Percentiles rank a stretch among this genome's conserved stretches.
These are phyloP conservation scores for Brachypterus glaber DNA, from an alignment of 2,888 invertebrate species.

Conservation along the genomic window DNA sequence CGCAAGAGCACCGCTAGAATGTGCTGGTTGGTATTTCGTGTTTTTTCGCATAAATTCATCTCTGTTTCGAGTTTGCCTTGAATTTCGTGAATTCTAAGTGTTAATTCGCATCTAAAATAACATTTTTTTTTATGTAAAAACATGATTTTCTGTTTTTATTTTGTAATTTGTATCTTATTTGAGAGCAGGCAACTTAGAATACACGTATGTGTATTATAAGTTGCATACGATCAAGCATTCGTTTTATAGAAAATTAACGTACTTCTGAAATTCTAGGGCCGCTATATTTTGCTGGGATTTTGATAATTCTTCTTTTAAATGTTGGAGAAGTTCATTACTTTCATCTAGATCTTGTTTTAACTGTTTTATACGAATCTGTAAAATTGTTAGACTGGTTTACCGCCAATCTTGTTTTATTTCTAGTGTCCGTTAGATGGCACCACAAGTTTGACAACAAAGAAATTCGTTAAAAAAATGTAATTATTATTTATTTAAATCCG, in stretches of 20 bases:
- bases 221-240: not conserved
- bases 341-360: conserved; percentile 24
- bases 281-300: conserved; percentile 27
- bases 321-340: conserved; percentile 21
- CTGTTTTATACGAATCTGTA: conserved; percentile 13
- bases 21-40: conserved; percentile 25
- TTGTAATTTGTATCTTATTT: not conserved
- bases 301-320: conserved; percentile 25
- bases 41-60: conserved; percentile 24
- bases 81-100: conserved; percentile 30
- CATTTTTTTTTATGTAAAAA: conserved; percentile 1
- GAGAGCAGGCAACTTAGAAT: not conserved
- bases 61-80: conserved; percentile 29
- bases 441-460: no score
- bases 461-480: no score
- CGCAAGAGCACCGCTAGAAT: conserved; percentile 24
- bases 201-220: conserved; percentile 1
- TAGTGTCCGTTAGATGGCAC: no score
- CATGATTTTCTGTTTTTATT: not conserved
- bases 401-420: no score
- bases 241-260: conserved; percentile 9
- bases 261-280: conserved; percentile 31
- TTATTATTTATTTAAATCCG: no score
- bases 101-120: conserved; percentile 29
- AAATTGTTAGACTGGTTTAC: not conserved